Evolutionary conservation across 2,797 vertebrate species (phyloP).

Genomic region (Pelodytes ibericus): DNA sequence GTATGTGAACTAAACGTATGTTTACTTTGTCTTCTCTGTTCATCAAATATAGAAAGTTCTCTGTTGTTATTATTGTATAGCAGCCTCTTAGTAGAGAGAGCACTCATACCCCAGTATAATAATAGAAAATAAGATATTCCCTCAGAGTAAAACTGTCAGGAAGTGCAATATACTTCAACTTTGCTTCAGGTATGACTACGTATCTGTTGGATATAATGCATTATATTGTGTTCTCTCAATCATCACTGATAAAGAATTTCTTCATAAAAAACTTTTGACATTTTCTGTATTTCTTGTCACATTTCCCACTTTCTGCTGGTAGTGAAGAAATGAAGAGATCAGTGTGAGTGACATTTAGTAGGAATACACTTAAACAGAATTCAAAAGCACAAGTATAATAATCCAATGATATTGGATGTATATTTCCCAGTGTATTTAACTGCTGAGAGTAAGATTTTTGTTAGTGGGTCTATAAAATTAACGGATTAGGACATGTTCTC

Average conservation of each 20-base stretch:
- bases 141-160: slow-evolving; percentile 25
- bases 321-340: slow-evolving; percentile 8
- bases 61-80: slow-evolving; percentile 4
- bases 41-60: background rate
- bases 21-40: background rate
- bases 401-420: background rate
- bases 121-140: slow-evolving; percentile 27
- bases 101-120: background rate
- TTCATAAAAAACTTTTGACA: slow-evolving; percentile 32
- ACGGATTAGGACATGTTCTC: background rate
- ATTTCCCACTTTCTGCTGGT: slow-evolving; percentile 17
- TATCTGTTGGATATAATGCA: slow-evolving; percentile 19
- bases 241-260: slow-evolving; percentile 17
- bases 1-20: background rate
- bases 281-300: slow-evolving; percentile 36
- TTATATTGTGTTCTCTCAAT: slow-evolving; percentile 33
- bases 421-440: background rate
- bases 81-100: background rate
- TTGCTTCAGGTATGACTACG: slow-evolving; percentile 30
- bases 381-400: background rate
- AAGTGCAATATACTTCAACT: slow-evolving; percentile 41
- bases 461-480: background rate
- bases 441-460: background rate
- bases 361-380: slow-evolving; percentile 21
- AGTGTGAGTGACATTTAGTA: slow-evolving; percentile 19